A percentile compares a stretch with the other conserved stretches of the same genome.
Conservation (phyloP, 2,797 vertebrate genomes). For the Eurystomus glaucurus region DNA sequence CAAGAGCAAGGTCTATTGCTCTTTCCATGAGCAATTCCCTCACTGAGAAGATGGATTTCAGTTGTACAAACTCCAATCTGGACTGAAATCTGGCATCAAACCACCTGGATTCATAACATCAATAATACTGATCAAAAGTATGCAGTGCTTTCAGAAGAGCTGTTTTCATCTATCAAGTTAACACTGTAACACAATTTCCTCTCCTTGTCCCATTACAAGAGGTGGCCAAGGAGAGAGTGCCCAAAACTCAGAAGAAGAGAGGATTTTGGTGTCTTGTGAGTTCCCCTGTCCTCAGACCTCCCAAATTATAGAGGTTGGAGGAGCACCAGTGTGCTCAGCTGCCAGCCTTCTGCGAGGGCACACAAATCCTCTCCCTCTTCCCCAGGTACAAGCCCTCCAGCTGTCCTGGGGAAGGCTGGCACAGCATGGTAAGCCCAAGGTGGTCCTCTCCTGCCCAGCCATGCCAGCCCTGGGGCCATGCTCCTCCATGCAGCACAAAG, state of each 20-base stretch:
- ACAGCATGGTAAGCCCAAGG: rapidly evolving
- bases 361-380: not conserved
- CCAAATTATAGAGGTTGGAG: rapidly evolving
- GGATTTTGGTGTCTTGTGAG: not conserved
- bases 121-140: not conserved
- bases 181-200: not conserved
- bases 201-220: not conserved
- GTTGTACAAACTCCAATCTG: not conserved
- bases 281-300: not conserved
- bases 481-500: not conserved
- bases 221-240: not conserved
- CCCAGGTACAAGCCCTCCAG: rapidly evolving
- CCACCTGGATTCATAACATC: not conserved
- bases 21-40: not conserved
- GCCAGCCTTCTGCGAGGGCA: not conserved
- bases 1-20: not conserved
- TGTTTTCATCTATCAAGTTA: not conserved
- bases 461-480: not conserved
- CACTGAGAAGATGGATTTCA: not conserved
- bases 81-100: constrained; percentile 11
- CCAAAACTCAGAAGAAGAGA: rapidly evolving
- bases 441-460: not conserved
- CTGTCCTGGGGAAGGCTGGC: not conserved
- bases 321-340: rapidly evolving
- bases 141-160: not conserved